Evolutionary conservation across 2,797 vertebrate species (phyloP).

Genomic region (Hipposideros larvatus): DNA sequence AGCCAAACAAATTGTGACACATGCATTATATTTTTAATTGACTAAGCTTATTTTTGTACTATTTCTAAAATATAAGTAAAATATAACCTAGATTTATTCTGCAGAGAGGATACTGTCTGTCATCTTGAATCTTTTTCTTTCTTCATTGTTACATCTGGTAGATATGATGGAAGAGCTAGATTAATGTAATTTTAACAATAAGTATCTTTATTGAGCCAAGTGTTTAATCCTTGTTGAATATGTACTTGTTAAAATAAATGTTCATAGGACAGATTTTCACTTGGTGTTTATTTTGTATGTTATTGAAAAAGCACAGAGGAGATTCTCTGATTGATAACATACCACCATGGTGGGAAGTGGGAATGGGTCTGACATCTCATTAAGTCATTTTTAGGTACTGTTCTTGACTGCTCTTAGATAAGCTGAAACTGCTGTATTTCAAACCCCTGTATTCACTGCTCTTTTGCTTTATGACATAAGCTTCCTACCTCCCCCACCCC

Average conservation of each 20-base stretch:
- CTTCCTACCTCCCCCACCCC: neutral
- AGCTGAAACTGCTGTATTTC: neutral
- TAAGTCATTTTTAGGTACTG: neutral
- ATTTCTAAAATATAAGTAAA: conserved; percentile 33
- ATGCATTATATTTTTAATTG: conserved; percentile 49
- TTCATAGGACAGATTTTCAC: conserved; percentile 17
- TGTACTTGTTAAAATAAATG: conserved; percentile 48
- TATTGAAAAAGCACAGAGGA: neutral
- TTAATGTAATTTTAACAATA: conserved; percentile 54
- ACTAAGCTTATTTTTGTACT: conserved; percentile 34
- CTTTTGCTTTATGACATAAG: neutral
- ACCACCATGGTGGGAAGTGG: neutral
- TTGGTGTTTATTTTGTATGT: conserved; percentile 44
- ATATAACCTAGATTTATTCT: conserved; percentile 52
- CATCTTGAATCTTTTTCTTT: conserved; percentile 48
- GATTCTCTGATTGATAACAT: neutral
- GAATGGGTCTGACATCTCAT: neutral
- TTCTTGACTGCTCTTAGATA: neutral
- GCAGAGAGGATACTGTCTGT: neutral
- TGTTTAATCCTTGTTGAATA: conserved; percentile 47
- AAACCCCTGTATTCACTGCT: neutral
- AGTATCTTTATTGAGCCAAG: neutral
- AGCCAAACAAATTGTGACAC: conserved; percentile 24
- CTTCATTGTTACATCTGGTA: conserved; percentile 26
- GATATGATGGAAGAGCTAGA: neutral